Evolutionary conservation across 2,797 vertebrate genomes (phyloP), one percentile per base, ranked within the genome.

Genomic region (Bradypodion pumilum): DNA sequence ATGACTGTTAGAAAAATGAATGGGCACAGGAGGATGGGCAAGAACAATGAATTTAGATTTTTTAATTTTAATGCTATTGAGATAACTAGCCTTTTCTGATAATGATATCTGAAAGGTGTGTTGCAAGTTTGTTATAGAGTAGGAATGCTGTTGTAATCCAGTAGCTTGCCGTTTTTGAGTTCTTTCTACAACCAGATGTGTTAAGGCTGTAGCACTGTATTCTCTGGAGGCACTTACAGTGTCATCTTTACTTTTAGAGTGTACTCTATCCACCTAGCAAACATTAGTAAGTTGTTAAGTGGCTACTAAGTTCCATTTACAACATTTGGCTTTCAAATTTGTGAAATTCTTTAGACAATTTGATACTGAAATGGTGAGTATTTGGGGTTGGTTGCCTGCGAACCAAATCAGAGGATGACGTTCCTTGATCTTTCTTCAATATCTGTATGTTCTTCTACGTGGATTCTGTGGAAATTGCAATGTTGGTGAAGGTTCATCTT

Each of bases 211-310:
- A 32, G 49, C n/a, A 80, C 40, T 62, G 25, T 79, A 79, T 73
- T 60, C 46, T 62, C 25, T 76, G 49, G 40, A 81, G 62, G n/a
- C 6, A n/a, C 21, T 70, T 76, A 76, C 40, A 27, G 8, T 76
- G 7, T 29, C 25, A 23, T 21, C 23, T 56, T 84, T 84, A 79
- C 32, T 32, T 42, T 62, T 70, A 52, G 13, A 46, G 25, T 69
- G 40, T 76, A 81, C 42, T 69, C 25, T 62, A 60, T 69, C 78
- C 84, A 85, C 78, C 9, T 40, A 85, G 40, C 46, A 75, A 60
- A 4, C 44, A 23, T 74, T 78, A 49, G 29, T 84, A 63, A 46
- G 60, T 1, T 29, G 7, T 60, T 46, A 40, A 69, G 59, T 69
- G 32, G 40, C 21, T 40, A 5, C 23, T 37, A 69, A 70, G 23